Conservation (phyloP, 2,888 invertebrate species). For the Apoda limacodes region DNA sequence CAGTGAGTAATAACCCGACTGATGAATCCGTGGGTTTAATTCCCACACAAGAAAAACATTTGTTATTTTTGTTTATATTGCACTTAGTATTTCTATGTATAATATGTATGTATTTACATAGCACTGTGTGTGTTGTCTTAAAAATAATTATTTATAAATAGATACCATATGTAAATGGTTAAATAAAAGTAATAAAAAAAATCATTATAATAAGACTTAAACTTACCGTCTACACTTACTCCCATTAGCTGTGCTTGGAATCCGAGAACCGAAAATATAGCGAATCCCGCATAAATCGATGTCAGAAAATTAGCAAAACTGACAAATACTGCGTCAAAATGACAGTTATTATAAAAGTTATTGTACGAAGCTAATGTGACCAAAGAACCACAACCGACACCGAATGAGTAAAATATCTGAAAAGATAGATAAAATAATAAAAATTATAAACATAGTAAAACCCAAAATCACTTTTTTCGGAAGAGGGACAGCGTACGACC, state of each 20-base stretch:
- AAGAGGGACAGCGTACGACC: too few relatives aligned
- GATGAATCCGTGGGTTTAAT: too few relatives aligned
- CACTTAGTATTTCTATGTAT: too few relatives aligned
- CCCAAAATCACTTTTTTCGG: too few relatives aligned
- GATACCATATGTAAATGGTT: background rate
- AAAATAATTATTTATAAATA: constrained; percentile 7
- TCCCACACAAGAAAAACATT: too few relatives aligned
- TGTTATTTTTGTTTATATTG: too few relatives aligned
- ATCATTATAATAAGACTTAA: too few relatives aligned
- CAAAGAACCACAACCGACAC: constrained; percentile 80
- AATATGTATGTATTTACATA: too few relatives aligned
- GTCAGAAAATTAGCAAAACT: constrained; percentile 77
- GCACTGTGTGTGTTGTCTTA: too few relatives aligned
- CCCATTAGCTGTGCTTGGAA: constrained; percentile 77
- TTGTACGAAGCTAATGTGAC: constrained; percentile 83
- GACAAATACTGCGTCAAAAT: constrained; percentile 81
- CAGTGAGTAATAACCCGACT: too few relatives aligned
- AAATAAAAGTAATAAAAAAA: background rate
- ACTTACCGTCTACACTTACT: constrained; percentile 68
- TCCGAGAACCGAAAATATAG: constrained; percentile 83
- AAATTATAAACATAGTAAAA: too few relatives aligned
- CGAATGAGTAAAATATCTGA: constrained; percentile 85
- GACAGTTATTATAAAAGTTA: constrained; percentile 76
- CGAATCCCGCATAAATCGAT: constrained; percentile 82
- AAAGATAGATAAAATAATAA: too few relatives aligned